Evolutionary conservation across 2,888 invertebrate species (phyloP).

Genomic region (Oligia latruncula): DNA sequence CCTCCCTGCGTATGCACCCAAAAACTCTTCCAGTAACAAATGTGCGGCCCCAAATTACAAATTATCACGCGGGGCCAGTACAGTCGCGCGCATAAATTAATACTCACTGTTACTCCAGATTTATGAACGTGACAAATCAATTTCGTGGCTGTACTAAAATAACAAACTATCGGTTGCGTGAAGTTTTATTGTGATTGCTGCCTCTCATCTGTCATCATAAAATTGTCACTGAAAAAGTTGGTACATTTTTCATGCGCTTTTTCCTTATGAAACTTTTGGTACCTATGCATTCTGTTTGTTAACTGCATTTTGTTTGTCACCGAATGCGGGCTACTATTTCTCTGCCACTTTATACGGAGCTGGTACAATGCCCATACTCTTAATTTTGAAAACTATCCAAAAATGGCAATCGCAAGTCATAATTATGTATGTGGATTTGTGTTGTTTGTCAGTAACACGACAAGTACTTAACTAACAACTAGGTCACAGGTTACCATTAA

Average conservation of each 20-base stretch:
- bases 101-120: conserved; percentile 36
- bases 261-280: background rate
- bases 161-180: conserved; percentile 6
- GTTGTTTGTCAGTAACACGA: background rate
- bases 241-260: background rate
- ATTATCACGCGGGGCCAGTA: conserved; percentile 52
- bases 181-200: conserved; percentile 16
- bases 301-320: background rate
- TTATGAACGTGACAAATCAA: conserved; percentile 57
- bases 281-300: background rate
- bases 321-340: too few species aligned
- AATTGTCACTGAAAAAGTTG: background rate
- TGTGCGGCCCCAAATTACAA: conserved; percentile 51
- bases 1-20: conserved; percentile 39
- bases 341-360: background rate
- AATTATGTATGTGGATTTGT: background rate
- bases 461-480: background rate
- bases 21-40: conserved; percentile 48
- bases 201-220: conserved; percentile 12
- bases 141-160: conserved; percentile 21
- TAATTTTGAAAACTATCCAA: background rate
- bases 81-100: conserved; percentile 48
- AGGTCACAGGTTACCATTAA: background rate
- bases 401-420: background rate
- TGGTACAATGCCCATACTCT: background rate